A percentile compares a stretch with the other conserved stretches of the same genome.
phyloP scores from a whole-genome alignment of 2,113 vertebrate genomes.

The Tragelaphus imberbis region DNA sequence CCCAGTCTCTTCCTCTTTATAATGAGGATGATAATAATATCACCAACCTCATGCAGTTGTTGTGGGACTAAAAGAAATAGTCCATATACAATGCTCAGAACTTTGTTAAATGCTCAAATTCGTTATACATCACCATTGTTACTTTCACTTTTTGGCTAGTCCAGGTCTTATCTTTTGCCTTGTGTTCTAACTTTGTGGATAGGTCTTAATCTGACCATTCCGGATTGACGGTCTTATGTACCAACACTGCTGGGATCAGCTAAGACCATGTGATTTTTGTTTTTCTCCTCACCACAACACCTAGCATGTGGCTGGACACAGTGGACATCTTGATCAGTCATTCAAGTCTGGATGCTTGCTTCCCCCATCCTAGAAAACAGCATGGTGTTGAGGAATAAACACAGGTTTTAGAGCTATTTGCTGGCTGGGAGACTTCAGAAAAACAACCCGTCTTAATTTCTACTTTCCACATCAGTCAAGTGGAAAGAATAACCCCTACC shows the following conservation, averaged over 20 bases:
- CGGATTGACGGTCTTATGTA: not conserved
- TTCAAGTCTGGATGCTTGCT: not conserved
- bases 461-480: not conserved
- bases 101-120: not conserved
- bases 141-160: not conserved
- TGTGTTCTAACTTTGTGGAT: not conserved
- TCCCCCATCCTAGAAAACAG: not conserved
- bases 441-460: not conserved
- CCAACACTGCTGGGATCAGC: not conserved
- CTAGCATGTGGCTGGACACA: not conserved
- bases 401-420: not conserved
- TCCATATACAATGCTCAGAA: not conserved
- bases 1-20: not conserved
- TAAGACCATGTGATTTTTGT: not conserved
- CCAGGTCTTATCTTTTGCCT: not conserved
- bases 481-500: not conserved
- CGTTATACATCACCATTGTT: not conserved
- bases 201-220: not conserved
- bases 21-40: not conserved
- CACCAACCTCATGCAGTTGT: not conserved
- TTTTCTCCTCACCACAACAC: not conserved
- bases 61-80: not conserved
- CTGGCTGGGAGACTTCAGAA: not conserved
- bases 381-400: not conserved
- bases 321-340: not conserved